Conservation (phyloP, 2,888 invertebrate genomes). For the Erebia ligea region DNA sequence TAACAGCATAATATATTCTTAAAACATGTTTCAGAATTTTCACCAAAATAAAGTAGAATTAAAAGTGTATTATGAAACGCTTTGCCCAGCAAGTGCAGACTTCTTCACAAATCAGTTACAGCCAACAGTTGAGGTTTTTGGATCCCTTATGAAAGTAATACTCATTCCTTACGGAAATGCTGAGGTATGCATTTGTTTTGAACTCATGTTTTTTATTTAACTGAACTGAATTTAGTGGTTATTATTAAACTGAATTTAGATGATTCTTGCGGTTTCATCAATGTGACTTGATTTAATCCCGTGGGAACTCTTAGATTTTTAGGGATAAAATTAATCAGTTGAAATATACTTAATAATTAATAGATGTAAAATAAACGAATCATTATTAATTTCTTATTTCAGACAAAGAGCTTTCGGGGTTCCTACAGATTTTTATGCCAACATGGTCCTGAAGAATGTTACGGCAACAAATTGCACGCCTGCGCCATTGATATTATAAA, state of each 20-base stretch:
- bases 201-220: neutral
- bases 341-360: neutral
- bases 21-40: slow-evolving; percentile 21
- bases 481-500: slow-evolving; percentile 86
- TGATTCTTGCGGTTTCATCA: too few relatives aligned
- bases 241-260: too few relatives aligned
- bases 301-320: too few relatives aligned
- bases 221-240: too few relatives aligned
- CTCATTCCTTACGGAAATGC: slow-evolving; percentile 92
- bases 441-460: slow-evolving; percentile 88
- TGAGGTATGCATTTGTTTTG: slow-evolving; percentile 36
- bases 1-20: neutral
- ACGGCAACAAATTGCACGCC: slow-evolving; percentile 91
- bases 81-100: slow-evolving; percentile 90
- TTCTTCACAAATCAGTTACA: slow-evolving; percentile 87
- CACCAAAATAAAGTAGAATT: slow-evolving; percentile 48
- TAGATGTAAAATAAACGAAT: neutral
- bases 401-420: slow-evolving; percentile 47
- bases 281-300: too few relatives aligned
- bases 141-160: slow-evolving; percentile 84
- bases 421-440: slow-evolving; percentile 86
- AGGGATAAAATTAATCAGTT: too few relatives aligned
- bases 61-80: slow-evolving; percentile 87
- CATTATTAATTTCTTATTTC: slow-evolving; percentile 37
- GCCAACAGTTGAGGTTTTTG: slow-evolving; percentile 84